Conservation (phyloP, 92 coral and sea anemone genomes). For the Diadumene lineata region DNA sequence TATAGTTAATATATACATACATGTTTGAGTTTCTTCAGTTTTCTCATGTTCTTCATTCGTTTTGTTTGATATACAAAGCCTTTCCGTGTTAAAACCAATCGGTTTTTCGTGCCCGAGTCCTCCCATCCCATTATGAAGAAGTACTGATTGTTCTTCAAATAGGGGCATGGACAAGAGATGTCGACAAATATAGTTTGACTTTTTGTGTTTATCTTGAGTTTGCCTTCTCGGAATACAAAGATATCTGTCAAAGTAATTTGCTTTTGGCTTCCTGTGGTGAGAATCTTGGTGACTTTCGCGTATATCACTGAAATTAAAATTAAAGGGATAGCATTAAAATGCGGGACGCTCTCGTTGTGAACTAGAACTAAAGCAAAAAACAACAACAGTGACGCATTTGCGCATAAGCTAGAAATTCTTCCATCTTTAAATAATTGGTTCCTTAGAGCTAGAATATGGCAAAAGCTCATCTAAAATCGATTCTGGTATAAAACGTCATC, state of each 20-base stretch:
- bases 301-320: constrained; percentile 3
- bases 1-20: background rate
- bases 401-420: no score
- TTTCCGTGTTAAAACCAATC: constrained; percentile 1
- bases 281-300: constrained; percentile 20
- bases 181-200: constrained; percentile 1
- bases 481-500: no score
- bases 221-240: background rate
- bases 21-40: constrained; percentile 12
- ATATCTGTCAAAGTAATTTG: constrained; percentile 15
- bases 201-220: background rate
- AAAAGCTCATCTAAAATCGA: no score
- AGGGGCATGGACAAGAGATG: constrained; percentile 38
- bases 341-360: background rate
- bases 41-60: constrained; percentile 9
- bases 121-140: constrained; percentile 30
- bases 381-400: no score
- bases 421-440: no score
- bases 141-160: constrained; percentile 14
- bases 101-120: background rate
- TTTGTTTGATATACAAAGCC: constrained; percentile 23
- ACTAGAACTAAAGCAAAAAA: no score
- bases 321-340: constrained; percentile 1
- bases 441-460: no score
- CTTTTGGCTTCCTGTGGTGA: constrained; percentile 2